These are phyloP conservation scores for Tipula unca DNA, from an alignment of 2,888 invertebrate genomes.

Conservation along the genomic window DNA sequence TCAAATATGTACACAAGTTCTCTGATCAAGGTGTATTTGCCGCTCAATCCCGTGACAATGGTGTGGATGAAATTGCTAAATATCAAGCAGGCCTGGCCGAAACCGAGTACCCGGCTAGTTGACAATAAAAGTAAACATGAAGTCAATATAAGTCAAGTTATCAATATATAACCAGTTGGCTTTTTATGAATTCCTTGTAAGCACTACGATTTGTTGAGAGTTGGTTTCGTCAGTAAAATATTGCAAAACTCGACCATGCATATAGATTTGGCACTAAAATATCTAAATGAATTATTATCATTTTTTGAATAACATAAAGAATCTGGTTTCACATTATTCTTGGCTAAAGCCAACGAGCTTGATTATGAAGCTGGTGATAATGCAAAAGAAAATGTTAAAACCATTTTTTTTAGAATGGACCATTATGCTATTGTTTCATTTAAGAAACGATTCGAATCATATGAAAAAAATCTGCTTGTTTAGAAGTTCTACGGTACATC, in stretches of 20 bases:
- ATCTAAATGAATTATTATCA: background rate
- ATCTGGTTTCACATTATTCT: background rate
- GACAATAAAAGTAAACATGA: background rate
- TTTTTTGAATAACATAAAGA: constrained; percentile 9
- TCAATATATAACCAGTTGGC: background rate
- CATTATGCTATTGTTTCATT: background rate
- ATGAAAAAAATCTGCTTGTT: constrained; percentile 9
- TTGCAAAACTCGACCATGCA: constrained; percentile 15
- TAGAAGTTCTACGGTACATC: too few relatives aligned
- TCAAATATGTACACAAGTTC: too few relatives aligned
- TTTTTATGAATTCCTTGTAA: background rate
- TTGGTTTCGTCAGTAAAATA: constrained; percentile 16
- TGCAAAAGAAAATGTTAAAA: constrained; percentile 19
- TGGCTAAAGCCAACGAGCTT: background rate
- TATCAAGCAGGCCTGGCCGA: too few relatives aligned
- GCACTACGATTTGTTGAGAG: background rate
- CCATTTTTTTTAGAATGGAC: constrained; percentile 17
- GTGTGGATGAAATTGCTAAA: too few relatives aligned
- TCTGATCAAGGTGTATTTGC: too few relatives aligned
- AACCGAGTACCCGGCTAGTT: too few relatives aligned
- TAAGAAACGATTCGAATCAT: background rate
- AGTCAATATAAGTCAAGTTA: too few relatives aligned
- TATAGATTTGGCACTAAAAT: background rate
- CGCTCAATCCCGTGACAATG: too few relatives aligned
- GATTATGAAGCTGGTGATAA: constrained; percentile 16